Evolutionary conservation across 2,797 vertebrate species (phyloP), one percentile per base, ranked within the genome.

Genomic region (Craterocephalus amniculus): DNA sequence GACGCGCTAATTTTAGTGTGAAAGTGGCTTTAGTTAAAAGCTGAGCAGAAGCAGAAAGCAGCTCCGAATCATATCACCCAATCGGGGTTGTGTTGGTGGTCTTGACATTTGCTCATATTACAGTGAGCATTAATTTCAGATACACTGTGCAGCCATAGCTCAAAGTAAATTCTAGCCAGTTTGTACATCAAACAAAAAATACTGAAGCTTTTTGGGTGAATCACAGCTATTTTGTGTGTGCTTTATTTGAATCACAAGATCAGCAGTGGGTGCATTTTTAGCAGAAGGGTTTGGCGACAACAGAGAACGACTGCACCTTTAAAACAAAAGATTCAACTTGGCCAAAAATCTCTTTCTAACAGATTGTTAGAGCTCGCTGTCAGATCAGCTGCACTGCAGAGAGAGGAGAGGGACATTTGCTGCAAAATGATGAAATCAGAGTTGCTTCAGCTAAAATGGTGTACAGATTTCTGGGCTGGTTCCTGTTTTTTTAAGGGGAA

Each of bases 241-340:
- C 24, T 70, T 36, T 58, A 58, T 14, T 0, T 56, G 36, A 29
- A 40, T 4, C 24, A 20, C 1, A 35, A 20, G 4, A 59, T 31
- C 18, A 22, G 34, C 38, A 27, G 24, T 11, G 35, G 35, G 3
- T 29, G 31, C 10, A 49, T 26, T 35, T 6, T 34, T 0, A 49
- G n/a, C 48, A 57, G 11, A n/a, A 22, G n/a, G 32, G 14, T 63
- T 54, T 22, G 4, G 11, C 12, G 52, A 5, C 16, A 31, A 8
- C 13, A 69, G 38, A 76, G 36, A 51, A 60, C 32, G 22, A 12
- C 45, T 6, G 12, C 3, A 22, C 54, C 24, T 4, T 63, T 35
- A 60, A 63, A 76, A 59, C 22, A 29, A 79, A 63, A 71, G 62
- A 81, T 38, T 62, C 49, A 64, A 52, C 48, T 58, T 70, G 58